Conservation (phyloP, 2,113 vertebrate species). For the Elanus axillaris region DNA sequence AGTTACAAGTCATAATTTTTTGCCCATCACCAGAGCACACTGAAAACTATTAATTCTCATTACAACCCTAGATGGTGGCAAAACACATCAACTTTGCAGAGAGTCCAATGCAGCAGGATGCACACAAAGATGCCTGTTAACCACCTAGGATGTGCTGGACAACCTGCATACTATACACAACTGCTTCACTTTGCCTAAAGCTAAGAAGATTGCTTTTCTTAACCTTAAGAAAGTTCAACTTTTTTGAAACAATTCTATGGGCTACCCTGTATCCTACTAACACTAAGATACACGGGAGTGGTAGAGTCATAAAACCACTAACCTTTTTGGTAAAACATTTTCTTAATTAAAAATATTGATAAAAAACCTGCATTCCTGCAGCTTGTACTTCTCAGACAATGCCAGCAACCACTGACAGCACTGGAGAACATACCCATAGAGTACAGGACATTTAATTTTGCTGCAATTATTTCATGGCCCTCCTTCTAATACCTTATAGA, state of each 20-base stretch:
- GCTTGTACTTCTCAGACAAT: background rate
- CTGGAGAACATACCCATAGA: background rate
- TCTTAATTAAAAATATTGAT: background rate
- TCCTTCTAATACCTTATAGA: background rate
- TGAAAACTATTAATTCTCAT: background rate
- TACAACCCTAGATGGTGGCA: background rate
- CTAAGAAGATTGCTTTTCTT: background rate
- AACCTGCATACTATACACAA: background rate
- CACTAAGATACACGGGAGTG: background rate
- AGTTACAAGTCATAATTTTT: background rate
- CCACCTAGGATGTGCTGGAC: background rate
- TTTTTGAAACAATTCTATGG: background rate
- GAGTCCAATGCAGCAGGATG: background rate
- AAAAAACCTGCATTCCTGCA: background rate
- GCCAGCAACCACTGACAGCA: background rate
- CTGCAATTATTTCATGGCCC: background rate
- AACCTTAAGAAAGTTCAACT: background rate
- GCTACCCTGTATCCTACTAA: background rate
- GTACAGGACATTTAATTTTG: background rate
- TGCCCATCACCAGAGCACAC: background rate
- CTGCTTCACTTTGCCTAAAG: background rate
- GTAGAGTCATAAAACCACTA: background rate
- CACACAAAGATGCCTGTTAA: background rate
- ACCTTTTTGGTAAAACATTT: background rate
- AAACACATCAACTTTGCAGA: background rate